Evolutionary conservation across 1,140 invertebrate genomes (phyloP), one percentile per base, ranked within the genome.

Genomic region (Phocides pigmalion): DNA sequence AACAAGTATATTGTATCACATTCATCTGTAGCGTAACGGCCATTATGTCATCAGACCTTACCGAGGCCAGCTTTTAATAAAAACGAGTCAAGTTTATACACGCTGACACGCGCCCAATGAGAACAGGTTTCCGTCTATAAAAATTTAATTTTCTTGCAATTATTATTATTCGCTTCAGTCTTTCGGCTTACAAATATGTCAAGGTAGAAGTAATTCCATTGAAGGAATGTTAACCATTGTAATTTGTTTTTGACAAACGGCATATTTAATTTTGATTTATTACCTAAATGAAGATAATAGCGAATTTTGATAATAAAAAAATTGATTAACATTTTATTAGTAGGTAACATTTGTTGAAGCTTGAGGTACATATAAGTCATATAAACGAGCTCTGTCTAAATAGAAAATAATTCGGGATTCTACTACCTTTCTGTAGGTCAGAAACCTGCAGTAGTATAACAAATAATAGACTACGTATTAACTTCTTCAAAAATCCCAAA

Each of bases 1-100:
- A 15, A 32, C 22, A 12, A 28, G 46, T 59, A n/a, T n/a, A n/a
- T n/a, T n/a, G n/a, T n/a, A 64, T 15, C 17, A 32, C 37, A 42
- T 62, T 51, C 64, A 62, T 63, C 46, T 61, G 20, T 49, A 58
- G 4, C 68, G 62, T 46, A 12, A 44, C 35, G 8, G 11, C 62
- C 66, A 68, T 78, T 73, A 77, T 74, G 66, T 77, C 72, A 79
- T 11, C 8, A 51, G 76, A 72, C 81, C 84, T 78, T 72, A 64
- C 51, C 72, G 76, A 79, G 84, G 84, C 84, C 79, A 70, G 58
- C 58, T 37, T 53, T 53, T 68, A 68, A 41, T 58, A 62, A 59
- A 58, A 59, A 65, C 59, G 16, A 61, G 42, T 66, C 56, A 70
- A 58, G 56, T 58, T 66, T 59, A 66, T 73, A 54, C 47, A 68